Evolutionary conservation across 1,140 invertebrate genomes (phyloP), one percentile per base, ranked within the genome.

Genomic region (Lordiphosa stackelbergi): DNA sequence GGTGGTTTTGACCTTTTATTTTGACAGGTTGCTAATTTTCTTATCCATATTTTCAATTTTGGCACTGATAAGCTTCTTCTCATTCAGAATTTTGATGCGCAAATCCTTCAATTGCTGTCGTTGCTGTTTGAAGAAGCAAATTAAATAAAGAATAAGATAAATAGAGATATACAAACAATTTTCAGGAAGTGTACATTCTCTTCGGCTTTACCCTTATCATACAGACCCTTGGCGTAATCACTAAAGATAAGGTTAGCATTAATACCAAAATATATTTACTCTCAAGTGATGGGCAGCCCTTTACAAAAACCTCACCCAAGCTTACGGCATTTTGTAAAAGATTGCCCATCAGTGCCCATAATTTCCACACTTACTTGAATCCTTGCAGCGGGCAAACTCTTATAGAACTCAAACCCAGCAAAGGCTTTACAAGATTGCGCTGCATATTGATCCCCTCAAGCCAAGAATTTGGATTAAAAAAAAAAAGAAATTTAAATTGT

Each of bases 131-230:
- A 31, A 3, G 3, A 8, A 38, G 34, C 8, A 0, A 3, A 45
- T 13, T 5, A 10, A 31, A 9, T 1, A 5, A 43, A 13, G 11
- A 19, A 16, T 13, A 6, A 3, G 5, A 12, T 35, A 11, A 8
- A 12, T 35, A 11, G 11, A 43, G 12, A 5, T 34, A 13, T 3
- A 6, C 68, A 2, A 34, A 81, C 77, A 64, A 52, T 36, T 51
- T 83, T 75, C 0, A 81, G 13, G 12, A 81, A 83, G 31, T 69
- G 41, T 3, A 81, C 46, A 49, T 62, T 75, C 31, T 69, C 66
- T 10, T 31, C 11, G 0, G 57, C 51, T 5, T 35, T 54, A 9
- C 42, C 49, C 1, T 22, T 42, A 6, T 69, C 49, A 45, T 37
- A 66, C 4, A 66, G 37, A 45, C 49, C 22, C 4, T 54, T 69